A percentile compares a stretch with the other conserved stretches of the same genome.
These are phyloP conservation scores for Allacma fusca DNA, from an alignment of 2,888 invertebrate species.

Conservation along the genomic window DNA sequence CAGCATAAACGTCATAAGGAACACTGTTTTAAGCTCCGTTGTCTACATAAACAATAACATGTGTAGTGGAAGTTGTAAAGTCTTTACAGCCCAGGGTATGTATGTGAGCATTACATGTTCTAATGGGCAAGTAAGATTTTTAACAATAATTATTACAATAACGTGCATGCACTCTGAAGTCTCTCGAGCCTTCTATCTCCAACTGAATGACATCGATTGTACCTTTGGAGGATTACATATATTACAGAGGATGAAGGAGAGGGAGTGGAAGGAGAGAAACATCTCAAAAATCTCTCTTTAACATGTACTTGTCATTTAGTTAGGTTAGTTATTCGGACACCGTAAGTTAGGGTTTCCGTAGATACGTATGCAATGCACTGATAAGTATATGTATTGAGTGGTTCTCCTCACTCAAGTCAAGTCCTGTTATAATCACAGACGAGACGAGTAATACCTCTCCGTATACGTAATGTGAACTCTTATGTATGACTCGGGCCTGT, in stretches of 20 bases:
- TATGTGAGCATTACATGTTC: no score
- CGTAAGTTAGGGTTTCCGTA: not conserved
- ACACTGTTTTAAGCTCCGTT: no score
- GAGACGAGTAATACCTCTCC: not conserved
- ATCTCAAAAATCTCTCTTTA: slow-evolving; percentile 3
- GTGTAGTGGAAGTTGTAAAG: no score
- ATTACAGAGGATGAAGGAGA: not conserved
- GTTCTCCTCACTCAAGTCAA: not conserved
- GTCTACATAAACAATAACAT: no score
- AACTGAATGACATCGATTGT: not conserved
- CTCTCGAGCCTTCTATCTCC: not conserved
- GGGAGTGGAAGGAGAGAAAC: not conserved
- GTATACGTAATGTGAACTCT: no score
- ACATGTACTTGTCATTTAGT: slow-evolving; percentile 7
- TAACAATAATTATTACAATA: no score
- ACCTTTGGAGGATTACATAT: no score
- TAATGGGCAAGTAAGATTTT: no score
- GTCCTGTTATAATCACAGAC: not conserved
- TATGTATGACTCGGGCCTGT: no score
- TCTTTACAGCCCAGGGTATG: no score
- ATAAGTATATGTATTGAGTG: not conserved
- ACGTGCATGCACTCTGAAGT: not conserved
- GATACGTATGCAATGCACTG: no score
- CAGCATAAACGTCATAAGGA: no score
- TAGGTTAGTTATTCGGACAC: not conserved